A percentile compares a stretch with the other conserved stretches of the same genome.
These are phyloP conservation scores for Tetramorium simillimum DNA, from an alignment of 1,140 invertebrate genomes.

Conservation along the genomic window DNA sequence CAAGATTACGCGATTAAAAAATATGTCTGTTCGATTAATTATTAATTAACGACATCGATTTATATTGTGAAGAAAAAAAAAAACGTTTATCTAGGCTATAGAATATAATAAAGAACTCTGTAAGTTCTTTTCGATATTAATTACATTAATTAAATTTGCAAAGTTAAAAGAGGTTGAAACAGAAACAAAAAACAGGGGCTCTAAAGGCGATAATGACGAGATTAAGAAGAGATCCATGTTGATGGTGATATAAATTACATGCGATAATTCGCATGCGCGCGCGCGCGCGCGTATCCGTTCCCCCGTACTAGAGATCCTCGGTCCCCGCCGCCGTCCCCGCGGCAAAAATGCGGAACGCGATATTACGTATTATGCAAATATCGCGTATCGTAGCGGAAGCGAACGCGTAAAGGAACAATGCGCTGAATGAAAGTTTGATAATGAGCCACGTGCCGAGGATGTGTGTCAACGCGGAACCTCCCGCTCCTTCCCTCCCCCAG, in stretches of 20 bases:
- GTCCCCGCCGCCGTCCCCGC: not conserved
- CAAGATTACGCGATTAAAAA: not conserved
- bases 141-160: too few relatives aligned
- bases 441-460: conserved; percentile 25
- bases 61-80: not conserved
- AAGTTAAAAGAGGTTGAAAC: too few relatives aligned
- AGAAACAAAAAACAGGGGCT: too few relatives aligned
- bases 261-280: not conserved
- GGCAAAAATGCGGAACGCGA: conserved; percentile 20
- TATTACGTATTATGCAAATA: conserved; percentile 46
- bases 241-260: not conserved
- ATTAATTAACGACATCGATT: not conserved
- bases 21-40: not conserved
- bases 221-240: not conserved
- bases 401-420: not conserved
- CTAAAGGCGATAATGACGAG: not conserved
- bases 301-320: not conserved
- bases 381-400: conserved; percentile 25
- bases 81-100: too few relatives aligned
- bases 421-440: conserved; percentile 47
- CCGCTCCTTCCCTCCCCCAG: not conserved
- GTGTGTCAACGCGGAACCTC: conserved; percentile 25
- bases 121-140: too few relatives aligned
- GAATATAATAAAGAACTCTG: not conserved
- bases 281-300: not conserved